phyloP scores from a whole-genome alignment of 2,888 invertebrate species.

The Seira musarum region DNA sequence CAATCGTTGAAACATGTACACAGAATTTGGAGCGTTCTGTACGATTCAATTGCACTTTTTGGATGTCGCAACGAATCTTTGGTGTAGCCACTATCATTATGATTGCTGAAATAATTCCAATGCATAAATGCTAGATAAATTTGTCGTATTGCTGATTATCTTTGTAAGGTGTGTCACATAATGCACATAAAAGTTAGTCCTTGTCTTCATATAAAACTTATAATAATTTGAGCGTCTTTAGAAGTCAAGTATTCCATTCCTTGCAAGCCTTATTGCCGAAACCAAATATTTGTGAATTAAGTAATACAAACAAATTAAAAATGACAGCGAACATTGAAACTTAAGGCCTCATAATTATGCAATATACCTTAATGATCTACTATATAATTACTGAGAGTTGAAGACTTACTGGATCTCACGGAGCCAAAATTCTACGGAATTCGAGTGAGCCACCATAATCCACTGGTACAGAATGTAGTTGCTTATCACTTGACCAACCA shows the following conservation, averaged over 20 bases:
- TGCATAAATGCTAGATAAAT: too few species aligned
- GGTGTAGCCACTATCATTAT: slow-evolving; percentile 56
- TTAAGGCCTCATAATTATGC: too few species aligned
- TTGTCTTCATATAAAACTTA: too few species aligned
- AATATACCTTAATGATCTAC: too few species aligned
- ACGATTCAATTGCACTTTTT: slow-evolving; percentile 26
- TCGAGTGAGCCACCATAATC: slow-evolving; percentile 54
- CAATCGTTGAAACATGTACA: slow-evolving; percentile 54
- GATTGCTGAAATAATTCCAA: slow-evolving; percentile 43
- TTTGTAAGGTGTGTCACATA: background rate
- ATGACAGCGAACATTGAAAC: too few species aligned
- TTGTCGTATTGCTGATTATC: too few species aligned
- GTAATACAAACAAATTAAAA: too few species aligned
- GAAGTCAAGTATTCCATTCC: too few species aligned
- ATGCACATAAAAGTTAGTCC: background rate
- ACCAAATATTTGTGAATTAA: too few species aligned
- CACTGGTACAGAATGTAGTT: slow-evolving; percentile 48
- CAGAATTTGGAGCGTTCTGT: slow-evolving; percentile 41
- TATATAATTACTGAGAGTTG: too few species aligned
- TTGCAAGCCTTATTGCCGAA: too few species aligned
- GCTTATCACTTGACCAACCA: slow-evolving; percentile 49
- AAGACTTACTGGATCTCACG: slow-evolving; percentile 52
- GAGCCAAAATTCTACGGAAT: slow-evolving; percentile 56
- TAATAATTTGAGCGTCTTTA: too few species aligned
- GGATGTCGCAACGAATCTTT: slow-evolving; percentile 31